phyloP scores from a whole-genome alignment of 2,888 invertebrate species.

The Agrenia bidenticulata region DNA sequence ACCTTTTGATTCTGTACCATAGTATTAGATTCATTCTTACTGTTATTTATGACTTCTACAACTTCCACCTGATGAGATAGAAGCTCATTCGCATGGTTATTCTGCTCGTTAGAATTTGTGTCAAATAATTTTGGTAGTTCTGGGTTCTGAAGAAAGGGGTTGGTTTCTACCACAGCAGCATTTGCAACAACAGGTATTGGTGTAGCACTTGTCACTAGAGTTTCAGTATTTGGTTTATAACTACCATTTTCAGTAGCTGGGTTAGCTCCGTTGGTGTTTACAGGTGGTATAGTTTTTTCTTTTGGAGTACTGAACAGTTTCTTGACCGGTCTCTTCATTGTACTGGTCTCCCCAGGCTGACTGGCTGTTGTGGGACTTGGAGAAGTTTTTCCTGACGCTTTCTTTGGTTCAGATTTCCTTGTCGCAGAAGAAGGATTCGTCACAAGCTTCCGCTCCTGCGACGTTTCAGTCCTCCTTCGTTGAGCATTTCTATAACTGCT shows the following conservation, averaged over 20 bases:
- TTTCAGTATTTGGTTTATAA: not conserved
- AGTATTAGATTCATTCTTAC: conserved; percentile 16
- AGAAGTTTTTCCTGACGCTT: conserved; percentile 31
- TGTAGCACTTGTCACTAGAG: not conserved
- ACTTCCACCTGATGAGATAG: not conserved
- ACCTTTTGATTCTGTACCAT: conserved; percentile 16
- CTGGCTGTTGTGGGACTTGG: conserved; percentile 24
- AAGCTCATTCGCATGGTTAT: conserved; percentile 11
- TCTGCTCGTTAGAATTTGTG: not conserved
- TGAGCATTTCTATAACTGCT: not conserved
- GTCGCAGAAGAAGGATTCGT: not conserved
- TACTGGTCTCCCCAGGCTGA: conserved; percentile 36
- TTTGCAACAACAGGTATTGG: not conserved
- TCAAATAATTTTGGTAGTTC: not conserved
- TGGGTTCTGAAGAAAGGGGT: conserved; percentile 8
- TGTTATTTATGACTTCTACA: conserved; percentile 16
- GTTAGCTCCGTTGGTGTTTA: conserved; percentile 8
- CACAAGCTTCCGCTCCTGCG: conserved; percentile 18
- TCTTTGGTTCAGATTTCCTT: not conserved
- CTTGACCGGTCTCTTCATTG: conserved; percentile 35
- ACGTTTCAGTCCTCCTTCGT: conserved; percentile 7
- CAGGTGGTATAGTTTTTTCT: not conserved
- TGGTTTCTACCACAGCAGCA: not conserved
- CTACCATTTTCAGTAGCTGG: conserved; percentile 5
- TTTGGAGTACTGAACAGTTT: conserved; percentile 27